Base-by-base conservation (phyloP, 2,797 vertebrate species). In the Siniperca scherzeri region DNA sequence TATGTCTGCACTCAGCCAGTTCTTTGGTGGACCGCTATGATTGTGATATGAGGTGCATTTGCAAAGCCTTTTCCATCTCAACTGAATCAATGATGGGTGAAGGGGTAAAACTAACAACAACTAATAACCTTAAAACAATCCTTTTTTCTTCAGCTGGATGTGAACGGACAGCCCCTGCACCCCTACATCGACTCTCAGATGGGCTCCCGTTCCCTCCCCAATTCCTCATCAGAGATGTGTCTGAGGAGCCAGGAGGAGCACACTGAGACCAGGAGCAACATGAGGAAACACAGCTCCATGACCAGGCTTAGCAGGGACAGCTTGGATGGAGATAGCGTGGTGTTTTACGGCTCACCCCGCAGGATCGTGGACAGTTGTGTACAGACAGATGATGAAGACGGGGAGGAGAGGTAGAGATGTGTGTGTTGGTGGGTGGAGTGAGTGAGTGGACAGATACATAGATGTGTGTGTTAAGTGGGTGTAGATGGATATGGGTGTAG, bases 281-380 rank as follows among this genome's bases (percentile, higher is more conserved):
- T 99, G 86, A 97, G 98, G 93, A 99, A 99, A 89, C 97, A 97
- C 85, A 99, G 98, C 91, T 99, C 98, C 0, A 97, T 99, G 98
- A 98, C 98, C 0, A 97, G 98, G 48, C 95, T 99, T 59, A 91
- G 78, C 81, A 95, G 97, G 78, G 98, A 99, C 8, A 94, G 94
- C 27, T 94, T 95, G 0, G 97, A 98, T 14, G 95, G 96, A 13
- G 98, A 98, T 61, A 72, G 90, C 0, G 89, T 87, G 0, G 93
- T 96, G 4, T 97, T 98, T 83, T 94, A 97, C 0, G 93, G 97
- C 0, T 93, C 94, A 69, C 90, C 95, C 14, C 96, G 96, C 89
- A 97, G 97, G 87, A 98, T 95, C 0, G 95, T 98, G 0, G 98
- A 99, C 90, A 99, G 97, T 93, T 98, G 98, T 0, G 98, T 99